Conservation (phyloP, 1,140 invertebrate genomes). For the Drosophila ohnishii region DNA sequence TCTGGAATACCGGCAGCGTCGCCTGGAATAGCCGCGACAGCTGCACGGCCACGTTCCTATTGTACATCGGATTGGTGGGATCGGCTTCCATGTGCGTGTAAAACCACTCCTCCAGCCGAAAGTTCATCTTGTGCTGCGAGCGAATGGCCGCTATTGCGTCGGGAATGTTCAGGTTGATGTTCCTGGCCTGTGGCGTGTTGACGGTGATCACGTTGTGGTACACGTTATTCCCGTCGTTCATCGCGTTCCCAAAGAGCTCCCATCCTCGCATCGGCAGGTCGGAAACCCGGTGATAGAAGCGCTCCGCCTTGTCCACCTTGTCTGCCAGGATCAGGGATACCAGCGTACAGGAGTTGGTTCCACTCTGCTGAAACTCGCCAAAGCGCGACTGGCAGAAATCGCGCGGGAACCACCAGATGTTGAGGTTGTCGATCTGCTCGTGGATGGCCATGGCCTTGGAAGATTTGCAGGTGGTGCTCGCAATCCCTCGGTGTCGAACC, state of each 20-base stretch:
- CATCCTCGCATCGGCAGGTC: slow-evolving; percentile 65
- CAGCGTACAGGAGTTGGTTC: slow-evolving; percentile 79
- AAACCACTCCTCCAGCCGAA: slow-evolving; percentile 78
- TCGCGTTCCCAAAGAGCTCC: slow-evolving; percentile 75
- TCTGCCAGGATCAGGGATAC: slow-evolving; percentile 76
- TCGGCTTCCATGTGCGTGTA: slow-evolving; percentile 82
- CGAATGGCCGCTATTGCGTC: slow-evolving; percentile 73
- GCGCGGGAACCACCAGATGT: slow-evolving; percentile 81
- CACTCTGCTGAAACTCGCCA: slow-evolving; percentile 72
- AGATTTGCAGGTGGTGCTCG: background rate
- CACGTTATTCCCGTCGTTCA: slow-evolving; percentile 77
- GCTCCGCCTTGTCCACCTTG: slow-evolving; percentile 66
- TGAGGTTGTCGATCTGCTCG: slow-evolving; percentile 76
- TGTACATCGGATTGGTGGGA: slow-evolving; percentile 64
- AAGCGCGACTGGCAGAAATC: slow-evolving; percentile 78
- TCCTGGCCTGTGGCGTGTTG: slow-evolving; percentile 54
- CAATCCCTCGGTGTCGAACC: slow-evolving; percentile 1
- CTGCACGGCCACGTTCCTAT: slow-evolving; percentile 68
- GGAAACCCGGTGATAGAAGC: slow-evolving; percentile 60
- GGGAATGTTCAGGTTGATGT: slow-evolving; percentile 76
- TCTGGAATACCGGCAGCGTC: slow-evolving; percentile 66
- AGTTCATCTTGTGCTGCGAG: slow-evolving; percentile 70
- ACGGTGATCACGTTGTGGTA: slow-evolving; percentile 72
- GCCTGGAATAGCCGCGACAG: slow-evolving; percentile 67
- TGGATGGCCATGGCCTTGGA: slow-evolving; percentile 66